phyloP scores from a whole-genome alignment of 1,140 invertebrate genomes.

The Heliconius hewitsoni region DNA sequence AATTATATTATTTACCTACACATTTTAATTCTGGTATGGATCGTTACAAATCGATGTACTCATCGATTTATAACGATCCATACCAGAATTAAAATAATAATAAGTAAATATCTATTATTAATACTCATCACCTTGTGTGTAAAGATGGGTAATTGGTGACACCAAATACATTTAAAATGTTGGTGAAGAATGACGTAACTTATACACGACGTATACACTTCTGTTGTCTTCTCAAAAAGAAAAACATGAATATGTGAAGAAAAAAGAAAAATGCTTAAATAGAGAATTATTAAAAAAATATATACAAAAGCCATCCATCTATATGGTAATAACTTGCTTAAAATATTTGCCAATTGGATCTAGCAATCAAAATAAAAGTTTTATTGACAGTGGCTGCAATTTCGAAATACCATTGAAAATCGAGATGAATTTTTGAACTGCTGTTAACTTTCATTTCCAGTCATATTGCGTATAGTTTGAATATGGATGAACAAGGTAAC shows the following conservation, averaged over 20 bases:
- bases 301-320: not conserved
- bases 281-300: not conserved
- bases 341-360: conserved; percentile 9
- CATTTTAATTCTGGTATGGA: no score
- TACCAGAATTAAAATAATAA: no score
- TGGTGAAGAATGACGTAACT: no score
- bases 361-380: conserved; percentile 14
- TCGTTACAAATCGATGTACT: no score
- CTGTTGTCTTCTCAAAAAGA: not conserved
- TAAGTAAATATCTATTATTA: no score
- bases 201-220: no score
- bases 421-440: conserved; percentile 14
- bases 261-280: not conserved
- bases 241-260: not conserved
- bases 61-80: no score
- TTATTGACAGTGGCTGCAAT: conserved; percentile 12
- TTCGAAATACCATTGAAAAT: conserved; percentile 12
- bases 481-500: not conserved
- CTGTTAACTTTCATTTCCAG: conserved; percentile 5
- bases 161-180: no score
- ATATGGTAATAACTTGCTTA: conserved; percentile 11
- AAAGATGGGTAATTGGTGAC: no score
- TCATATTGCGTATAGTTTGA: not conserved
- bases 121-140: no score
- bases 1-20: no score